phyloP scores from a whole-genome alignment of 2,797 vertebrate species.

The Sylvilagus floridanus region DNA sequence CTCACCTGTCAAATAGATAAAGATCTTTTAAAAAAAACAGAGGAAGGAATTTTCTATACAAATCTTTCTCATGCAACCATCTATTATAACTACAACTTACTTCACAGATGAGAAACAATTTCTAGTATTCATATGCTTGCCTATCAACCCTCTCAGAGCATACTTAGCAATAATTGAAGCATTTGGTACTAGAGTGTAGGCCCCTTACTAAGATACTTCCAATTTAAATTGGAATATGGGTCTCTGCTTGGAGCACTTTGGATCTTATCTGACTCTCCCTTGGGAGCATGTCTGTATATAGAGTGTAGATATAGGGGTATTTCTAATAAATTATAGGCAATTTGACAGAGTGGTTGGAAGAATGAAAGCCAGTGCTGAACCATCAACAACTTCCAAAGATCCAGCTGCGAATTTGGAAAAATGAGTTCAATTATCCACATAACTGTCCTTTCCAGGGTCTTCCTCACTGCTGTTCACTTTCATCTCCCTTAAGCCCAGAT shows the following conservation, averaged over 20 bases:
- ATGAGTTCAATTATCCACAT: neutral
- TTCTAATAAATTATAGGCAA: neutral
- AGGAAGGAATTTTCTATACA: neutral
- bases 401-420: neutral
- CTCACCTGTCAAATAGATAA: no score
- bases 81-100: neutral
- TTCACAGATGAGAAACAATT: neutral
- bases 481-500: neutral
- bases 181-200: neutral
- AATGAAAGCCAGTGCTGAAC: neutral
- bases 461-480: neutral
- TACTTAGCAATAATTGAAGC: neutral
- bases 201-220: neutral
- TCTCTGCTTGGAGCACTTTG: neutral
- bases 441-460: neutral
- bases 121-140: neutral
- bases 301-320: neutral
- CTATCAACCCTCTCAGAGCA: neutral
- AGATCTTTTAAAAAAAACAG: neutral
- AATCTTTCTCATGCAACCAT: neutral
- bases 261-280: neutral
- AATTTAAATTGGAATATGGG: neutral
- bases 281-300: neutral
- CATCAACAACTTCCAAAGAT: neutral
- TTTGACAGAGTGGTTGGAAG: neutral